phyloP scores from a whole-genome alignment of 2,113 vertebrate species.

The Apteryx mantelli region DNA sequence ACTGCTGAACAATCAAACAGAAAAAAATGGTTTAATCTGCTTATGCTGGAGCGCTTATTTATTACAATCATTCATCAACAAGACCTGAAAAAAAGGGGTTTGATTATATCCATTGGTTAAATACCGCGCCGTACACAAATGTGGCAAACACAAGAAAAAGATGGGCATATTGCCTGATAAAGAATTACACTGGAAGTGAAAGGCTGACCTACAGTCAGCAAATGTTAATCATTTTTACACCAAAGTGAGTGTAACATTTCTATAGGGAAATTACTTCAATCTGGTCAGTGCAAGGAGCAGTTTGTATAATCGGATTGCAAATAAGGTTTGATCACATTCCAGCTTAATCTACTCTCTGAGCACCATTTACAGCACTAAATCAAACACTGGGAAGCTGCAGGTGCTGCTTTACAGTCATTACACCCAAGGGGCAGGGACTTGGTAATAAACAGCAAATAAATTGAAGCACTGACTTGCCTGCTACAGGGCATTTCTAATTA shows the following conservation, averaged over 20 bases:
- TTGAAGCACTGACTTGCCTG: slow-evolving; percentile 92
- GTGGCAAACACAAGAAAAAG: slow-evolving; percentile 70
- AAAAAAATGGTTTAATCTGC: slow-evolving; percentile 66
- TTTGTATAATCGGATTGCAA: slow-evolving; percentile 98
- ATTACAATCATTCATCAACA: slow-evolving; percentile 70
- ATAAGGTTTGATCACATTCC: slow-evolving; percentile 99
- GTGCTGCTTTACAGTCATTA: slow-evolving; percentile 89
- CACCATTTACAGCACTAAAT: slow-evolving; percentile 91
- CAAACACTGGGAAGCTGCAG: slow-evolving; percentile 88
- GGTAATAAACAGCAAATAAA: slow-evolving; percentile 97
- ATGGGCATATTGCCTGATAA: slow-evolving; percentile 78
- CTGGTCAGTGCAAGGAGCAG: slow-evolving; percentile 90
- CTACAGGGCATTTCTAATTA: slow-evolving; percentile 97
- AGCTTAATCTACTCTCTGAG: slow-evolving; percentile 94
- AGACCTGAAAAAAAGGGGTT: slow-evolving; percentile 44
- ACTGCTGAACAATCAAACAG: slow-evolving; percentile 72
- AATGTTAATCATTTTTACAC: slow-evolving; percentile 93
- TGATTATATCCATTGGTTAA: slow-evolving; percentile 73
- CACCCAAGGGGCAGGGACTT: slow-evolving; percentile 88
- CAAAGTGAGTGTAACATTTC: slow-evolving; percentile 89
- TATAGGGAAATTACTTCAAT: slow-evolving; percentile 91
- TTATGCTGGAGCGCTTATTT: slow-evolving; percentile 72
- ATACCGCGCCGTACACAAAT: slow-evolving; percentile 28
- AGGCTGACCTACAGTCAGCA: slow-evolving; percentile 83
- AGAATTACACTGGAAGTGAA: slow-evolving; percentile 80